phyloP scores from a whole-genome alignment of 2,888 invertebrate genomes.

The Teleogryllus oceanicus region DNA sequence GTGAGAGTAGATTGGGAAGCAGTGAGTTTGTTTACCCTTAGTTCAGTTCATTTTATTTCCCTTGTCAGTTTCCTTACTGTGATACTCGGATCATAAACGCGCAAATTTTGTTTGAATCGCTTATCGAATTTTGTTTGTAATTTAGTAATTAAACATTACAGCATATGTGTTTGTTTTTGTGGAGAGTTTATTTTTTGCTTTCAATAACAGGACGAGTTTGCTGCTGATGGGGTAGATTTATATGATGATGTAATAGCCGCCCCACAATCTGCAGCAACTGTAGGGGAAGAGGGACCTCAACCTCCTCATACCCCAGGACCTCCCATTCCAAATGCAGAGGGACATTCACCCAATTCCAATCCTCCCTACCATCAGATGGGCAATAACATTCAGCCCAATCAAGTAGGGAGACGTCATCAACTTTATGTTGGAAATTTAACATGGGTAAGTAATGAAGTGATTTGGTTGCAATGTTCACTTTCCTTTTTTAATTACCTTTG shows the following conservation, averaged over 20 bases:
- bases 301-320: slow-evolving; percentile 55
- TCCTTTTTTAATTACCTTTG: neutral
- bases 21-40: too few species aligned
- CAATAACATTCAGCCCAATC: slow-evolving; percentile 65
- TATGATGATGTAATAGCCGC: slow-evolving; percentile 94
- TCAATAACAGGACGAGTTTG: slow-evolving; percentile 68
- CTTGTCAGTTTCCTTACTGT: too few species aligned
- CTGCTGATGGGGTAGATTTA: slow-evolving; percentile 84
- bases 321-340: slow-evolving; percentile 40
- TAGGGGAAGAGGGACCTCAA: slow-evolving; percentile 59
- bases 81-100: too few species aligned
- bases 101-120: too few species aligned
- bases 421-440: slow-evolving; percentile 97
- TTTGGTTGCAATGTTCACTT: neutral
- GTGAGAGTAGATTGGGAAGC: too few species aligned
- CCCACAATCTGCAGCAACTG: slow-evolving; percentile 50
- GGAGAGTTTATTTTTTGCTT: too few species aligned
- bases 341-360: slow-evolving; percentile 58
- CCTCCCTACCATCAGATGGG: slow-evolving; percentile 66
- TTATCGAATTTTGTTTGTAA: too few species aligned
- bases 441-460: slow-evolving; percentile 68
- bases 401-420: slow-evolving; percentile 76
- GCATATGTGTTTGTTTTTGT: too few species aligned
- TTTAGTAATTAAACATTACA: too few species aligned
- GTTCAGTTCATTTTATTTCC: too few species aligned